These are phyloP conservation scores for Lasius platythorax DNA, from an alignment of 2,888 invertebrate species.

Conservation along the genomic window DNA sequence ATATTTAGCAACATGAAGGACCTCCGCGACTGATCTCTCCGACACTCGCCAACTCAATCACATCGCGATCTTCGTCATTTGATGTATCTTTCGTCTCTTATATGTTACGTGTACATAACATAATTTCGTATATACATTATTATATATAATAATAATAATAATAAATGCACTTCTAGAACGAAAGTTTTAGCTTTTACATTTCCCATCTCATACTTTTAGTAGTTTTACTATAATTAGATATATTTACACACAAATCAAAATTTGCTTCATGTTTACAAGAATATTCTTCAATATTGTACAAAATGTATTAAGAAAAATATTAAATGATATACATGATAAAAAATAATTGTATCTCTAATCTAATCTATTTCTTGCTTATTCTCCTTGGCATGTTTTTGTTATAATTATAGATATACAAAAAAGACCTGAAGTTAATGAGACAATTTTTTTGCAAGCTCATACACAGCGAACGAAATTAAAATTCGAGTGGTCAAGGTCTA, in stretches of 20 bases:
- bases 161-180: conserved; percentile 61
- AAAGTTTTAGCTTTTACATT: not conserved
- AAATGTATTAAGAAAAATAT: not conserved
- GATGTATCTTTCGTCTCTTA: conserved; percentile 80
- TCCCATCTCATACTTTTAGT: not conserved
- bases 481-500: conserved; percentile 17
- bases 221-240: conserved; percentile 4
- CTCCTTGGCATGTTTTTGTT: not conserved
- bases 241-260: not conserved
- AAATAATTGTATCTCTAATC: not conserved
- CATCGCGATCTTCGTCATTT: conserved; percentile 78
- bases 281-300: not conserved
- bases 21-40: conserved; percentile 71
- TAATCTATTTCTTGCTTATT: not conserved
- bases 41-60: conserved; percentile 71
- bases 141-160: conserved; percentile 72
- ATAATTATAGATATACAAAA: not conserved
- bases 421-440: not conserved
- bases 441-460: not conserved
- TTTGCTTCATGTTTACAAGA: not conserved
- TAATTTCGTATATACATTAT: conserved; percentile 69
- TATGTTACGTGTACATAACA: conserved; percentile 78
- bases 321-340: not conserved
- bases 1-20: conserved; percentile 41
- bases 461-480: conserved; percentile 16